Percentiles rank a stretch among this genome's conserved stretches.
Evolutionary conservation across 1,140 invertebrate genomes (phyloP).

Genomic region (Lepidotrigona ventralis): DNA sequence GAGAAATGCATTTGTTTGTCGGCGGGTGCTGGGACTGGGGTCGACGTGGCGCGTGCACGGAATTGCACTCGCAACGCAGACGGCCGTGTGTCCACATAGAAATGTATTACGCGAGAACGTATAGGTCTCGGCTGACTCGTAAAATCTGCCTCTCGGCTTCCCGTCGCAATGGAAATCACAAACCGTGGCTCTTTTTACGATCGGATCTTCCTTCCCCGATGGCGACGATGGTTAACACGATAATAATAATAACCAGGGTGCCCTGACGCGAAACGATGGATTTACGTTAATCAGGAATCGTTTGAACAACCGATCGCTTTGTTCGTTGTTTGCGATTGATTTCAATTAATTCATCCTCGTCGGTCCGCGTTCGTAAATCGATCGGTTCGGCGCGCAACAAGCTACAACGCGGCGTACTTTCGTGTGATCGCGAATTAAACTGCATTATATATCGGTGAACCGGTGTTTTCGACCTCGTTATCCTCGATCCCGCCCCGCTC

Average conservation of each 20-base stretch:
- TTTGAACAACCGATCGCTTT: not conserved
- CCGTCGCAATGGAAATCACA: not conserved
- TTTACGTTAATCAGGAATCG: not conserved
- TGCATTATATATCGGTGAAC: conserved; percentile 23
- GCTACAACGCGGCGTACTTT: not conserved
- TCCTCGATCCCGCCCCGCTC: conserved; percentile 41
- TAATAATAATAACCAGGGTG: not conserved
- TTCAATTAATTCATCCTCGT: conserved; percentile 29
- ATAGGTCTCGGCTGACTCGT: not conserved
- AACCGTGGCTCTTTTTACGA: not conserved
- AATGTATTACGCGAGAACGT: conserved; percentile 16
- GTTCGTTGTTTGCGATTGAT: not conserved
- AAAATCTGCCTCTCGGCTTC: not conserved
- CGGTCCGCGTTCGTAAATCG: not conserved
- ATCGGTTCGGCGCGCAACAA: not conserved
- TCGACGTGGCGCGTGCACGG: conserved; percentile 9
- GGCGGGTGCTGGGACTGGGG: not conserved
- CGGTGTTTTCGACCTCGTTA: conserved; percentile 36
- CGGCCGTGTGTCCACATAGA: not conserved
- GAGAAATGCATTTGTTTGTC: conserved; percentile 19
- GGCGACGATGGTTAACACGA: not conserved
- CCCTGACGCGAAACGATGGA: not conserved
- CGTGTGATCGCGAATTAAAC: conserved; percentile 8
- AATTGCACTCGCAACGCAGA: conserved; percentile 2
- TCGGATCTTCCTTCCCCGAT: not conserved